Conservation (phyloP, 2,888 invertebrate genomes). For the Agonopterix alstromeriana region DNA sequence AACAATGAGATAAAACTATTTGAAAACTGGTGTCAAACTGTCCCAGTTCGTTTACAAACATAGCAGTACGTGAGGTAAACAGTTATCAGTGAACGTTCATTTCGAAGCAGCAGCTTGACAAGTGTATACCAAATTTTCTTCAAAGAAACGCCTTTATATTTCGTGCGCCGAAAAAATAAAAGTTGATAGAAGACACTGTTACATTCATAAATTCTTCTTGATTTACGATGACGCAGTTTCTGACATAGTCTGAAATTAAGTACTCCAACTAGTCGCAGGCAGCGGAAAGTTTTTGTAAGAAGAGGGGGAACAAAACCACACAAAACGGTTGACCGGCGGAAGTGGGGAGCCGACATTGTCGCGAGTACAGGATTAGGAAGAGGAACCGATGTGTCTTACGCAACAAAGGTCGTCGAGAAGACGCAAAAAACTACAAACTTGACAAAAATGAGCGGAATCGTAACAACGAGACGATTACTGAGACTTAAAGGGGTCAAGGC, state of each 20-base stretch:
- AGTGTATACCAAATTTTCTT: no score
- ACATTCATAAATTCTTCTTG: not conserved
- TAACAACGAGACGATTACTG: no score
- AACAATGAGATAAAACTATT: slow-evolving; percentile 8
- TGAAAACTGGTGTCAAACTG: no score
- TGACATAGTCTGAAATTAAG: slow-evolving; percentile 1
- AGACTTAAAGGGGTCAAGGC: not conserved
- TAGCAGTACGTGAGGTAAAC: no score
- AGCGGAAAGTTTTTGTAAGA: not conserved
- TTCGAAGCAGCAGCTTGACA: no score
- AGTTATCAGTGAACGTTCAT: no score
- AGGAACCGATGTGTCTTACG: slow-evolving; percentile 59
- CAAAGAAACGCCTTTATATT: no score
- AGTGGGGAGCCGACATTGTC: slow-evolving; percentile 39
- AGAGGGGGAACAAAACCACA: not conserved
- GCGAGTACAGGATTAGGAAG: slow-evolving; percentile 49
- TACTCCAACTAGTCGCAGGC: not conserved
- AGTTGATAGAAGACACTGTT: not conserved
- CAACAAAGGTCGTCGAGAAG: slow-evolving; percentile 46
- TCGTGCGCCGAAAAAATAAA: no score
- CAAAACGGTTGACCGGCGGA: slow-evolving; percentile 33
- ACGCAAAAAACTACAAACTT: slow-evolving; percentile 40
- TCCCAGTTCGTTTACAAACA: no score
- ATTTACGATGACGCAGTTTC: slow-evolving; percentile 5
- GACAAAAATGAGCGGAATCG: slow-evolving; percentile 31